Evolutionary conservation across 2,113 vertebrate species (phyloP).

Genomic region (Perccottus glenii): DNA sequence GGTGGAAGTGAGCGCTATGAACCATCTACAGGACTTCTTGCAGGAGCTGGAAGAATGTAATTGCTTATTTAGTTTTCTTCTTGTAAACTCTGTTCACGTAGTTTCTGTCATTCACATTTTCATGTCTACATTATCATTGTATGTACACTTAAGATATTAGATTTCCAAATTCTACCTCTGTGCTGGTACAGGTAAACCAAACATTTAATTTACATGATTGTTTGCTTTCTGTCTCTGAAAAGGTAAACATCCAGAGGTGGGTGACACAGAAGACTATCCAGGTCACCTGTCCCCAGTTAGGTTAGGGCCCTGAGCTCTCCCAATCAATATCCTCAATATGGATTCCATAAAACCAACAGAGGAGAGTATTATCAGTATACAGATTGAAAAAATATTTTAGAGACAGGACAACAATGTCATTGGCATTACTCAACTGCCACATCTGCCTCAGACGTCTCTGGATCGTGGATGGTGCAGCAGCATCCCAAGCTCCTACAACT

Average conservation of each 20-base stretch:
- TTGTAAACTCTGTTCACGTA: too few relatives aligned
- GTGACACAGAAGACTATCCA: too few relatives aligned
- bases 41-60: too few relatives aligned
- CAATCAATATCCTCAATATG: constrained; percentile 7
- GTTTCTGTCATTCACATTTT: neutral
- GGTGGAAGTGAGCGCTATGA: too few relatives aligned
- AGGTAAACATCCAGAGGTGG: neutral
- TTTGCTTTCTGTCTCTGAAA: constrained; percentile 2
- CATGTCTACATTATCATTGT: constrained; percentile 1
- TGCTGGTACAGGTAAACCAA: neutral
- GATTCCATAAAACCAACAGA: constrained; percentile 1
- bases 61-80: too few relatives aligned
- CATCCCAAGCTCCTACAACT: constrained; percentile 8
- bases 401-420: constrained; percentile 8
- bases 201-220: too few relatives aligned
- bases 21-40: too few relatives aligned
- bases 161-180: neutral
- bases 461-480: neutral
- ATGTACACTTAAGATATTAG: neutral
- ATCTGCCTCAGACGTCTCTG: constrained; percentile 1
- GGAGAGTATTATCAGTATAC: too few relatives aligned
- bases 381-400: neutral
- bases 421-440: neutral
- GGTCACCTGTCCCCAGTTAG: too few relatives aligned
- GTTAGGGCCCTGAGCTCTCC: neutral